phyloP scores from a whole-genome alignment of 2,113 vertebrate genomes.

The Abramis brama region DNA sequence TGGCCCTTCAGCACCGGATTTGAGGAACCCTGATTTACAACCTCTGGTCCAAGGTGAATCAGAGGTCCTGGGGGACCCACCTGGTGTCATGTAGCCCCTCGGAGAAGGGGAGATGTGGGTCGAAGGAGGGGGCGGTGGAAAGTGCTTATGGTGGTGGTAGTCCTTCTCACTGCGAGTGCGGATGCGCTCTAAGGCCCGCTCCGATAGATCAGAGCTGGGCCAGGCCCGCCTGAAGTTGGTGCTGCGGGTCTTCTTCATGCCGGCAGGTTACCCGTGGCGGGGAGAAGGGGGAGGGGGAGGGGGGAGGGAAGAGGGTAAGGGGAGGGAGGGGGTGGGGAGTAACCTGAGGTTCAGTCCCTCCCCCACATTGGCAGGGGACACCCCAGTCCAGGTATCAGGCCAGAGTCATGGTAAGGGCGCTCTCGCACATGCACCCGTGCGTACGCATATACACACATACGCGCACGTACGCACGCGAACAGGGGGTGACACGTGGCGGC shows the following conservation, averaged over 20 bases:
- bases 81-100: slow-evolving; percentile 95
- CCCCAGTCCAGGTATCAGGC: slow-evolving; percentile 79
- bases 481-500: slow-evolving; percentile 39
- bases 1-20: neutral
- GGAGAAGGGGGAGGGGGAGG: slow-evolving; percentile 25
- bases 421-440: slow-evolving; percentile 60
- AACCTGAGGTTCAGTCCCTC: slow-evolving; percentile 82
- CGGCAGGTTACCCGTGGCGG: slow-evolving; percentile 66
- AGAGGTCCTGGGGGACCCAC: slow-evolving; percentile 77
- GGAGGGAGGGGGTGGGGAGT: slow-evolving; percentile 68
- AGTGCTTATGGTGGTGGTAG: slow-evolving; percentile 96
- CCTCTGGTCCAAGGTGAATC: slow-evolving; percentile 39
- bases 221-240: slow-evolving; percentile 93
- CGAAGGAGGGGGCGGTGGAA: slow-evolving; percentile 87
- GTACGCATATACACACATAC: slow-evolving; percentile 43
- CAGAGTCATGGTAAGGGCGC: slow-evolving; percentile 79
- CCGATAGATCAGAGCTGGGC: slow-evolving; percentile 93
- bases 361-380: slow-evolving; percentile 79
- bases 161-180: slow-evolving; percentile 98
- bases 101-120: slow-evolving; percentile 91
- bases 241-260: slow-evolving; percentile 98
- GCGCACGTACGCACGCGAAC: slow-evolving; percentile 38
- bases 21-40: neutral
- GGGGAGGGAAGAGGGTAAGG: slow-evolving; percentile 45
- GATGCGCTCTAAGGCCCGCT: slow-evolving; percentile 92